Evolutionary conservation across 1,140 invertebrate genomes (phyloP).

Genomic region (Anoplophora glabripennis): DNA sequence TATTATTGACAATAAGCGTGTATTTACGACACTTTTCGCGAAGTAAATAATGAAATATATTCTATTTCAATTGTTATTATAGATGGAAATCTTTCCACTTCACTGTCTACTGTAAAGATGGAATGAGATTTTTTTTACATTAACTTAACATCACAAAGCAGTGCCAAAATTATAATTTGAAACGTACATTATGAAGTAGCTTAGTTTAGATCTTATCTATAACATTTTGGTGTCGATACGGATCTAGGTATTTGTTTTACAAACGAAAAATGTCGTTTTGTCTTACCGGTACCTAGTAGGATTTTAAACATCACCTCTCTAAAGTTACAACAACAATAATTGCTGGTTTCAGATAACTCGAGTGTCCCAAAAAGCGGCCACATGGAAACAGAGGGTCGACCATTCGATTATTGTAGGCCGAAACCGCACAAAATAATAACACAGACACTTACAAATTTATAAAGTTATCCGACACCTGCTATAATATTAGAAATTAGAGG

Average conservation of each 20-base stretch:
- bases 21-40: no score
- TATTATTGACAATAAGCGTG: no score
- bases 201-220: neutral
- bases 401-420: conserved; percentile 18
- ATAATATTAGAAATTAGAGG: conserved; percentile 18
- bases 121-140: no score
- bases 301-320: neutral
- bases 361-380: conserved; percentile 4
- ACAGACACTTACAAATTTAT: conserved; percentile 10
- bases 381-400: conserved; percentile 3
- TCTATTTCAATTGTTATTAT: no score
- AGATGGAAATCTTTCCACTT: no score
- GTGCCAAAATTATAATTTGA: no score
- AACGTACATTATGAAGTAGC: no score
- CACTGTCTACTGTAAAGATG: no score
- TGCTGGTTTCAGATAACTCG: neutral
- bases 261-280: neutral
- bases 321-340: neutral
- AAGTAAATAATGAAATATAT: no score
- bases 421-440: conserved; percentile 9
- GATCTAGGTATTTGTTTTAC: no score
- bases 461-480: conserved; percentile 18
- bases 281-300: neutral
- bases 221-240: neutral
- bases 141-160: no score